Evolutionary conservation across 2,888 invertebrate species (phyloP).

Genomic region (Eupeodes latifasciatus): DNA sequence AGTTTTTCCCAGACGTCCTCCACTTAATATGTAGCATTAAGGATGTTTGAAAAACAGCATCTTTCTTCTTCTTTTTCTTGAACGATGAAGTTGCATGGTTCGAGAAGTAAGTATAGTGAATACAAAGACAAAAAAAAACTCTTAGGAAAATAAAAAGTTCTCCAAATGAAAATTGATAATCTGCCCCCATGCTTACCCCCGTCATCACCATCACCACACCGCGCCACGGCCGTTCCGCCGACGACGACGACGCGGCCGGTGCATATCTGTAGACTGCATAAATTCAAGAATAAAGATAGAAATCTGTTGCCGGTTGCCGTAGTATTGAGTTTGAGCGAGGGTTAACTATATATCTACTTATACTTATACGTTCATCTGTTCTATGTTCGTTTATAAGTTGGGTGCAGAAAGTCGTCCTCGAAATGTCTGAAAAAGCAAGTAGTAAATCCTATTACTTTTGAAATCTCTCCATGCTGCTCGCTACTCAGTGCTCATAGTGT

Average conservation of each 20-base stretch:
- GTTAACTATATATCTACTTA: neutral
- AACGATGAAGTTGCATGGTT: conserved; percentile 26
- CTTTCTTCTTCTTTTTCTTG: conserved; percentile 4
- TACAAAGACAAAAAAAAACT: conserved; percentile 67
- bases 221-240: too few relatives aligned
- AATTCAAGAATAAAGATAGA: conserved; percentile 45
- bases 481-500: too few relatives aligned
- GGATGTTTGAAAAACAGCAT: conserved; percentile 47
- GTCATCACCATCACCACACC: too few relatives aligned
- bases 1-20: conserved; percentile 54
- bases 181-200: conserved; percentile 17
- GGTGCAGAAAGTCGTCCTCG: conserved; percentile 48
- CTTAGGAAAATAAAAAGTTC: conserved; percentile 35
- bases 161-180: conserved; percentile 73
- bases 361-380: too few relatives aligned
- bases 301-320: conserved; percentile 55
- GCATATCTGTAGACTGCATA: conserved; percentile 35
- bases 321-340: neutral
- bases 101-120: conserved; percentile 58
- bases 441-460: conserved; percentile 73
- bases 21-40: conserved; percentile 65
- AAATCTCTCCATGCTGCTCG: conserved; percentile 23
- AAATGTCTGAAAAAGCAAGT: conserved; percentile 14
- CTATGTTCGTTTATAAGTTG: neutral
- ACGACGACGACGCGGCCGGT: neutral